Conservation (phyloP, 2,888 invertebrate species). For the Meteorus colon region DNA sequence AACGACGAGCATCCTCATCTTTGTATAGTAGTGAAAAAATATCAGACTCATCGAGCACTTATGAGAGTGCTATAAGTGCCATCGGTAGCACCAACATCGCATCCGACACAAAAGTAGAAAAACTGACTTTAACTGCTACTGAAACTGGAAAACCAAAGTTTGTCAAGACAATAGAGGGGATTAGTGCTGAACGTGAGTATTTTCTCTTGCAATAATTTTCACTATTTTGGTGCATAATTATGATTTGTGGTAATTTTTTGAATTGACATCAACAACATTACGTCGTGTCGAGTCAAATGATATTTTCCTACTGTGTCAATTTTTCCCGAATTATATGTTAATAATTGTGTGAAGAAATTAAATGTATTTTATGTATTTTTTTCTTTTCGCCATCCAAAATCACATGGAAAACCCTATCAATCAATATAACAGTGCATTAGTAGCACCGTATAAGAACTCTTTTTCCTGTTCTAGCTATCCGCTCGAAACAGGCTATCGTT, state of each 20-base stretch:
- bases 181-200: constrained; percentile 86
- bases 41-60: constrained; percentile 61
- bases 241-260: constrained; percentile 12
- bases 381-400: background rate
- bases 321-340: background rate
- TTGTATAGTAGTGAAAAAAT: constrained; percentile 57
- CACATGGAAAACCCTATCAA: background rate
- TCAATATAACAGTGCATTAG: constrained; percentile 37
- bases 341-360: background rate
- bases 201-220: constrained; percentile 3
- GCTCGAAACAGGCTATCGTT: constrained; percentile 71
- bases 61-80: constrained; percentile 57
- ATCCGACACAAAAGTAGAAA: constrained; percentile 56
- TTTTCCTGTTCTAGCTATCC: constrained; percentile 72
- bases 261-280: constrained; percentile 20
- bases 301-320: background rate
- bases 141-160: constrained; percentile 81
- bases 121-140: constrained; percentile 59
- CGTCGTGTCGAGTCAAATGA: constrained; percentile 9
- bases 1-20: constrained; percentile 57
- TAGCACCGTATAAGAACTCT: constrained; percentile 56
- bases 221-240: background rate
- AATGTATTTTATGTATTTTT: background rate
- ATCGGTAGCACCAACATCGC: constrained; percentile 50
- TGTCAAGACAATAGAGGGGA: constrained; percentile 83